A percentile compares a stretch with the other conserved stretches of the same genome.
phyloP scores from a whole-genome alignment of 2,797 vertebrate species.

The Bovichtus variegatus region DNA sequence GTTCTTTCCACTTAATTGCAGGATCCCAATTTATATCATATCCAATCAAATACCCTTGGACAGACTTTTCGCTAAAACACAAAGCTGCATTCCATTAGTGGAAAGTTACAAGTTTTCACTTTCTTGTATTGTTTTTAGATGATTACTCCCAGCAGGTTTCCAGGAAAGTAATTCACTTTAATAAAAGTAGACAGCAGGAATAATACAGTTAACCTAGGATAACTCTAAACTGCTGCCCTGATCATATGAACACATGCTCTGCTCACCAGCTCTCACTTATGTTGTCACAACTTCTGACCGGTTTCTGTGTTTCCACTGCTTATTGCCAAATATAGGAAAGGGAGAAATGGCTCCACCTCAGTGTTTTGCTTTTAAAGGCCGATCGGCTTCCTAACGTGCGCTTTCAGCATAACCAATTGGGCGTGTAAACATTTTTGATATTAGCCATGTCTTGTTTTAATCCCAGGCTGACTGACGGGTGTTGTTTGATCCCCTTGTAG shows the following conservation, averaged over 20 bases:
- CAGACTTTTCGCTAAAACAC: conserved; percentile 38
- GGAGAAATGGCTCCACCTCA: conserved; percentile 49
- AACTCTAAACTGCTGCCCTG: conserved; percentile 64
- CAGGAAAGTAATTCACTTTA: conserved; percentile 68
- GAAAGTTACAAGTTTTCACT: conserved; percentile 63
- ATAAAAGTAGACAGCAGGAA: conserved; percentile 76
- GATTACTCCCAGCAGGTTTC: conserved; percentile 74
- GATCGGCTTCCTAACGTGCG: conserved; percentile 33
- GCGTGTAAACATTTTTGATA: conserved; percentile 49
- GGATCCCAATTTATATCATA: conserved; percentile 48
- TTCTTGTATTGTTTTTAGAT: conserved; percentile 67
- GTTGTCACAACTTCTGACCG: conserved; percentile 72
- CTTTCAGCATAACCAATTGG: conserved; percentile 48
- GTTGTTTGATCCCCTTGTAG: conserved; percentile 26
- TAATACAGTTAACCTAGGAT: conserved; percentile 74
- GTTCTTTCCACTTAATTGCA: conserved; percentile 47
- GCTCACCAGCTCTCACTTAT: conserved; percentile 63
- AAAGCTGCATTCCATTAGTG: conserved; percentile 46
- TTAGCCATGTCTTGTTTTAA: conserved; percentile 33
- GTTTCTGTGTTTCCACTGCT: conserved; percentile 59
- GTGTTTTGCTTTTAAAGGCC: conserved; percentile 58
- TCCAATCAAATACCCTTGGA: conserved; percentile 51
- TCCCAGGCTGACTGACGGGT: conserved; percentile 13
- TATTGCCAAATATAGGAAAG: conserved; percentile 70
- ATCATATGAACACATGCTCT: conserved; percentile 53